Evolutionary conservation across 30 jellyfish, hydroid and myxozoan genomes (phyloP), one percentile per base, ranked within the genome.

Genomic region (Sanderia malayensis): DNA sequence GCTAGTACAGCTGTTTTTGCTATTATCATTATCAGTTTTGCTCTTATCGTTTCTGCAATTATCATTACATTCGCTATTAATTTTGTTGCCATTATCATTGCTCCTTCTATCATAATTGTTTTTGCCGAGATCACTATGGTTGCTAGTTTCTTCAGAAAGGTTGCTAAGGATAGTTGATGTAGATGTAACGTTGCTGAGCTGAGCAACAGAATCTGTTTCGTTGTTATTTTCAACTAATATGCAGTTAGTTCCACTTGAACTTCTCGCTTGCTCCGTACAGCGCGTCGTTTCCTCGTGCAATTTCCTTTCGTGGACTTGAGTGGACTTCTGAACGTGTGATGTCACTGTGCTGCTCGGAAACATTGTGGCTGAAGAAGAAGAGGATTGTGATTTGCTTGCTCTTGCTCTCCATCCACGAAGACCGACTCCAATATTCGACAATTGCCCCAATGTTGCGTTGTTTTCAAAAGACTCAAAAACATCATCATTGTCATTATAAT

Each of bases 401-500:
- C 68, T 64, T 63, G 78, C 61, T 46, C 30, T 74, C 86, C 86
- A 74, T 18, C 44, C 58, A 11, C 70, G 69, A 63, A 74, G 67
- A 44, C 78, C 66, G 24, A 10, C 25, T 9, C 86, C 86, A 26
- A 74, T 73, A 9, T 74, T 18, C 0, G 86, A 58, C 44, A 74
- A 30, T 1, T 74, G n/a, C 70, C 47, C 70, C 0, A 19, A 44
- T 49, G 44, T 58, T 2, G 27, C 11, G 7, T 19, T 18, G 18
- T 49, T 15, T 18, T 28, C 61, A 7, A 29, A 22, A 2, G 64
- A 34, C 31, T 45, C 81, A 69, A 69, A 69, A 28, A 69, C 81
- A 4, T 74, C 65, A 6, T 41, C 61, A 24, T 34, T 34, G n/a
- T 45, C 64, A 49, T 49, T 2, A 19, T 4, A 15, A 19, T 8